These are phyloP conservation scores for Cyphomyrus plagiostoma DNA, from an alignment of 2,113 vertebrate species.

Conservation along the genomic window DNA sequence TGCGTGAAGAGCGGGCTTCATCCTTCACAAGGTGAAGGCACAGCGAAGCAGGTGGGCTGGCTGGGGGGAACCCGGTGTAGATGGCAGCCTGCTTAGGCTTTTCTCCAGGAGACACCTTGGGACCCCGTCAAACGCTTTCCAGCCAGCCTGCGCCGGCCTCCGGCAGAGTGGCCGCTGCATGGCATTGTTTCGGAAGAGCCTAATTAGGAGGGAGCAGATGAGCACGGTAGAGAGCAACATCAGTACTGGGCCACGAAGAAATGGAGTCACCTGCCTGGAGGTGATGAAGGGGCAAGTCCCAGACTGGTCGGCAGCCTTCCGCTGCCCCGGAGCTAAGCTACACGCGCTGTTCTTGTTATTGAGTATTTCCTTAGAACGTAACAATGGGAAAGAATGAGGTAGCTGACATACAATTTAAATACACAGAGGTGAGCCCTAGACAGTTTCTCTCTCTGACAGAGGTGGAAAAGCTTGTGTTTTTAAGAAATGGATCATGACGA, in stretches of 20 bases:
- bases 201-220: neutral
- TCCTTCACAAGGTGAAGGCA: neutral
- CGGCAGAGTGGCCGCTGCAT: neutral
- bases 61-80: neutral
- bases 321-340: neutral
- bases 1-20: neutral
- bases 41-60: neutral
- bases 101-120: neutral
- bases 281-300: neutral
- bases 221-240: neutral
- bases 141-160: neutral
- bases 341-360: neutral
- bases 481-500: neutral
- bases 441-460: conserved; percentile 4
- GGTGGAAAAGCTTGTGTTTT: conserved; percentile 17
- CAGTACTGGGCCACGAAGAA: neutral
- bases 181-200: neutral
- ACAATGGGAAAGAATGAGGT: conserved; percentile 25
- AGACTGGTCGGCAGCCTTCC: neutral
- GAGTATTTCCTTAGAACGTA: neutral
- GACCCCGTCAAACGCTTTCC: neutral
- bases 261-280: neutral
- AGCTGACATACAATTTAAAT: conserved; percentile 32
- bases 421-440: conserved; percentile 26
- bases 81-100: neutral